Percentiles rank a stretch among this genome's conserved stretches.
phyloP scores from a whole-genome alignment of 92 coral and sea anemone species.

The Parazoanthus darwini region DNA sequence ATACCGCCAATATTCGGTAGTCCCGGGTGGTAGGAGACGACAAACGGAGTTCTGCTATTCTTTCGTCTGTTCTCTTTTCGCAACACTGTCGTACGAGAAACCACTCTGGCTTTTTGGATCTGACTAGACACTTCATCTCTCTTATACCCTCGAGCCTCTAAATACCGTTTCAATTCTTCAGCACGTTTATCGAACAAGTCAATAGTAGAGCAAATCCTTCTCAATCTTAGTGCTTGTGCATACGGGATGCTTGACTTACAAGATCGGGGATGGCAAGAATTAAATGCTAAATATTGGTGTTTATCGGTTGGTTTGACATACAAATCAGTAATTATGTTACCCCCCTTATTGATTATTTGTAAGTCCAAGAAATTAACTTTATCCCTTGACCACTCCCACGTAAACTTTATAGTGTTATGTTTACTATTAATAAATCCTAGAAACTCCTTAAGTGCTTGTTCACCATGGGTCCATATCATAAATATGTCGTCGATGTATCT shows the following conservation, averaged over 20 bases:
- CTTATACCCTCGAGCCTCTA: slow-evolving; percentile 21
- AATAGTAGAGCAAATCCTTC: slow-evolving; percentile 11
- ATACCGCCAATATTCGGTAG: slow-evolving; percentile 28
- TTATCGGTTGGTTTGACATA: slow-evolving; percentile 17
- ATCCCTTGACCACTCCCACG: not conserved
- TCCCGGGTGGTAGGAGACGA: slow-evolving; percentile 42
- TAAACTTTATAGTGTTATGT: slow-evolving; percentile 10
- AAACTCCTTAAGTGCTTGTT: slow-evolving; percentile 21
- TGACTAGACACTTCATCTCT: not conserved
- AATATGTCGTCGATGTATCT: slow-evolving; percentile 14
- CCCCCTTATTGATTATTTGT: not conserved
- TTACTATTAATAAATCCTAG: not conserved
- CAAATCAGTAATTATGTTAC: slow-evolving; percentile 26
- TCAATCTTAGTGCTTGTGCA: slow-evolving; percentile 1
- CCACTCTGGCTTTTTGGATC: slow-evolving; percentile 14
- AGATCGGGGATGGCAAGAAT: not conserved
- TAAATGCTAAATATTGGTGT: not conserved
- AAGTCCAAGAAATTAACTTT: slow-evolving; percentile 14
- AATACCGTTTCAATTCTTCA: not conserved
- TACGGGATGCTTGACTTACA: slow-evolving; percentile 3
- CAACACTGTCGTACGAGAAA: not conserved
- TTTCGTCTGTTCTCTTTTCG: not conserved
- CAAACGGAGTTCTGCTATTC: slow-evolving; percentile 33
- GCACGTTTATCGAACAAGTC: slow-evolving; percentile 26
- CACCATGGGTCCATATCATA: slow-evolving; percentile 13